phyloP scores from a whole-genome alignment of 2,888 invertebrate genomes.

The Lithophane socia region DNA sequence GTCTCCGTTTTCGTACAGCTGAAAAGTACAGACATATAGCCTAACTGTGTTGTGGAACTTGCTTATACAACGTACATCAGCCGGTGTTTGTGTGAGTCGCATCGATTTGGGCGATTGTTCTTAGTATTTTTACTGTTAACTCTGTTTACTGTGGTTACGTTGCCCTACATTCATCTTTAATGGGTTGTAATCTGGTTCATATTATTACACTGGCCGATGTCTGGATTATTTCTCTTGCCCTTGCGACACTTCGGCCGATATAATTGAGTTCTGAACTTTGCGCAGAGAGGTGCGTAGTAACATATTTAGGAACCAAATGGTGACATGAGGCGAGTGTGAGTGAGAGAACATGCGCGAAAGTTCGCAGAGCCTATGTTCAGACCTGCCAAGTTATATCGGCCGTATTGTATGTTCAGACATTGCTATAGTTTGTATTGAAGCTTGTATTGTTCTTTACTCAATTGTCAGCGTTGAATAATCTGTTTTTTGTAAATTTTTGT shows the following conservation, averaged over 20 bases:
- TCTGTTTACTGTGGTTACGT: slow-evolving; percentile 3
- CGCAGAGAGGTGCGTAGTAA: too few species aligned
- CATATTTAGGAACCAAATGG: too few species aligned
- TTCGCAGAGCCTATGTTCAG: too few species aligned
- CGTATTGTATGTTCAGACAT: neutral
- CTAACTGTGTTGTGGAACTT: neutral
- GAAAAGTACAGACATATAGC: neutral
- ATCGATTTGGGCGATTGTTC: neutral
- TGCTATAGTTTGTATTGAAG: neutral
- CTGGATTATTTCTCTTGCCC: slow-evolving; percentile 51
- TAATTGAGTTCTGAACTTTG: too few species aligned
- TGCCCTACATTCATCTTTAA: slow-evolving; percentile 52
- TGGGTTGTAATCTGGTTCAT: slow-evolving; percentile 39
- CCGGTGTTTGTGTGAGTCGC: neutral
- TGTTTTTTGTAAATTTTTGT: neutral
- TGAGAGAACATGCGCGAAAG: too few species aligned
- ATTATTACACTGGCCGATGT: slow-evolving; percentile 26
- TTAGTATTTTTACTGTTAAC: slow-evolving; percentile 7
- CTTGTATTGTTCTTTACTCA: neutral
- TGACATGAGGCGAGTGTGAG: too few species aligned
- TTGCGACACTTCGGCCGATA: slow-evolving; percentile 34
- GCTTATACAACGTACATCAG: neutral
- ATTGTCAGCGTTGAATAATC: neutral
- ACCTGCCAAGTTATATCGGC: too few species aligned
- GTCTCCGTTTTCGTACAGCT: neutral